Base-by-base conservation (phyloP, 1,140 invertebrate species). In the Pogonognathellus flavescens region DNA sequence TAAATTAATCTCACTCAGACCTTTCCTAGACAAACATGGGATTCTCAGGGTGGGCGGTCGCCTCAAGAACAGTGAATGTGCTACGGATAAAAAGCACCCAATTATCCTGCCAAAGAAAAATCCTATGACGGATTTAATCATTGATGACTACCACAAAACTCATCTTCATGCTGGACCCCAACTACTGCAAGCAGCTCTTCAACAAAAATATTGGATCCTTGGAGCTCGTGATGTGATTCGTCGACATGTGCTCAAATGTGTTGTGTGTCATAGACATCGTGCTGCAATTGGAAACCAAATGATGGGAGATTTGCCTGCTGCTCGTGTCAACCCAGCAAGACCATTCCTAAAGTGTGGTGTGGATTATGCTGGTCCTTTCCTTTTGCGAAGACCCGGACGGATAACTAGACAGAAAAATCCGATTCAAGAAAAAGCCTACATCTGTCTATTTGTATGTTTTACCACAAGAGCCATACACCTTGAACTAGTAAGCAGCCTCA, bases 391-490 rank as follows among this genome's bases (percentile, higher is more conserved):
- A 7, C n/a, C 14, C 8, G 83, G 85, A 18, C 86, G 85, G 25
- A 1, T 6, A 1, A 41, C 31, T 41, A 80, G 87, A 20, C 85
- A 89, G n/a, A 88, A 89, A 25, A 84, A 80, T 31, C 86, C 87
- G 31, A 41, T 41, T 3, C 6, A 3, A 41, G 31, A 41, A 9
- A 92, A 92, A 84, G 88, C 87, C 1, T 92, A 91, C 84, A 82
- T 91, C 9, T 89, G 88, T 20, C 4, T 92, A 5, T 92, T 92
- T 82, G 89, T 92, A 11, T 92, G 91, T 83, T 89, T 91, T 20
- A 57, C 87, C 4, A 90, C 90, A 1, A 91, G 88, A 90, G 90
- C 90, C 89, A 90, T 89, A 88, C 91, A 91, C 90, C 89, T 90
- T 88, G 92, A 89, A 91, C 86, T 86, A 89, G 89, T 90, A 86